Evolutionary conservation across 2,888 invertebrate genomes (phyloP), one percentile per base, ranked within the genome.

Genomic region (Drosophila helvetica): DNA sequence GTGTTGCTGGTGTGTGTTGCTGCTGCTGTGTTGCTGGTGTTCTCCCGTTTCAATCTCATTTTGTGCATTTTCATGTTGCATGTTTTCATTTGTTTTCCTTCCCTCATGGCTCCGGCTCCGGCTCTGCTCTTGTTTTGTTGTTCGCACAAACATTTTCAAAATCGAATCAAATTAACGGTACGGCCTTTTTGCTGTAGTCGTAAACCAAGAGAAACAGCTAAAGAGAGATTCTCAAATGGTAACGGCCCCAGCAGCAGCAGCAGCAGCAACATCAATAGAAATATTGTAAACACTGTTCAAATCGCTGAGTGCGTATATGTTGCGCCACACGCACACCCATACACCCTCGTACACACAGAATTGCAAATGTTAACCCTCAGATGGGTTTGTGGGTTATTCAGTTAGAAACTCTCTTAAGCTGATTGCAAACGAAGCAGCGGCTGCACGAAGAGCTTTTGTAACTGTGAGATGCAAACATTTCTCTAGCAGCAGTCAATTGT

Each of bases 181-280:
- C 89, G 64, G 83, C 86, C 86, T 78, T 89, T 87, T 87, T 64
- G 85, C 73, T 87, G 86, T 81, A 81, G 63, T 88, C 81, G 81
- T 89, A 75, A 77, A 83, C 67, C 77, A 79, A 74, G 79, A 74
- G 61, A 64, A 60, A 38, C 33, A 38, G 6, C 12, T 12, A 12
- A 42, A 53, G 33, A 33, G 10, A 10, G 3, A 9, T 51, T 12
- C 33, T 33, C 17, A 15, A 52, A 15, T 18, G 52, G 33, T 7
- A 52, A 52, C 18, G 33, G 18, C 18, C 18, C 8, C 47, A 48
- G 27, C 66, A 17, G 6, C 63, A 46, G 47, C 47, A 68, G 19
- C 43, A 47, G 50, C 69, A 54, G 65, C 74, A 50, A 58, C 61
- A 77, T 74, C 88, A 82, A 88, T 88, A 86, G 81, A 88, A 83